phyloP scores from a whole-genome alignment of 2,888 invertebrate species.

The Phania funesta region DNA sequence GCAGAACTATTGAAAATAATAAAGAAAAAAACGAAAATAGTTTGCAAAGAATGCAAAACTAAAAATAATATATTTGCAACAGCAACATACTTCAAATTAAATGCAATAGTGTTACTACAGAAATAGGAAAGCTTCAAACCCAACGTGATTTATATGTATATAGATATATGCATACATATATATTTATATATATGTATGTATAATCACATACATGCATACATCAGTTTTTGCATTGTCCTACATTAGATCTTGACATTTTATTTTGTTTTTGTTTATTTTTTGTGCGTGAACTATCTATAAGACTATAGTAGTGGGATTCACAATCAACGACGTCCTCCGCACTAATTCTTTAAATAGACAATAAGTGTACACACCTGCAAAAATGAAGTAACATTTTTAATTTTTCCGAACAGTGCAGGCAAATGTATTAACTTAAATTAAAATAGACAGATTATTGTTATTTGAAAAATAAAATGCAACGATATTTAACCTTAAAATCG shows the following conservation, averaged over 20 bases:
- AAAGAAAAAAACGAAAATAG: neutral
- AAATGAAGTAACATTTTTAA: too few species aligned
- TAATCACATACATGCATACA: neutral
- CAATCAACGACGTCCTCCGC: neutral
- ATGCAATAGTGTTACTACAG: neutral
- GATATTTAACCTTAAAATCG: too few species aligned
- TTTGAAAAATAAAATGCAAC: too few species aligned
- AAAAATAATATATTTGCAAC: neutral
- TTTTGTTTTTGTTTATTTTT: slow-evolving; percentile 12
- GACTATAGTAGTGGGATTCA: neutral
- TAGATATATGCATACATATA: neutral
- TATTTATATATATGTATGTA: neutral
- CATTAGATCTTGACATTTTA: slow-evolving; percentile 13
- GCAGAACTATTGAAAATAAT: neutral
- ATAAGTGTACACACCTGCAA: too few species aligned
- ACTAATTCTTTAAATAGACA: too few species aligned
- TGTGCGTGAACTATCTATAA: neutral
- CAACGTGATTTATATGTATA: neutral
- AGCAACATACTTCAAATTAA: neutral
- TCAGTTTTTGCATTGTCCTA: slow-evolving; percentile 19
- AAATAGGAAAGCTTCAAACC: neutral
- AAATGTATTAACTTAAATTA: too few species aligned
- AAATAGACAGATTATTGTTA: too few species aligned
- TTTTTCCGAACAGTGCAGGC: too few species aligned
- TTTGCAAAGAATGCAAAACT: neutral